Base-by-base conservation (phyloP, 2,888 invertebrate genomes). In the Rhamphomyia laevipes region DNA sequence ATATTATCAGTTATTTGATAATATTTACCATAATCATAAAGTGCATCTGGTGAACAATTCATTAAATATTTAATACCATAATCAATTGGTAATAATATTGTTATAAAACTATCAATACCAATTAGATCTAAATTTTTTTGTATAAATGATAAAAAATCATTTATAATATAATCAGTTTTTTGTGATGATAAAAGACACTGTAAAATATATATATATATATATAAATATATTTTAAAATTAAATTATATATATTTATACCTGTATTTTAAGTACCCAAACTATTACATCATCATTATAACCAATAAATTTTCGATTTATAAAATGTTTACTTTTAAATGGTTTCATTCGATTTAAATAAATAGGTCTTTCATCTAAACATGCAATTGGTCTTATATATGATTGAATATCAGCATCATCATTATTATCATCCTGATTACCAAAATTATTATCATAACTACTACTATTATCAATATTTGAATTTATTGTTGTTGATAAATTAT, bases 131-230 rank as follows among this genome's bases (percentile, higher is more conserved):
- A 67, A 57, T 77, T 73, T 45, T 77, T 67, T 37, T 77, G 72
- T 43, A 81, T 68, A 60, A 81, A 82, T 42, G 77, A 74, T 52
- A 77, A 72, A 13, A 82, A 76, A 61, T 82, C 82, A 1, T 74
- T 71, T 35, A 78, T 64, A 4, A 67, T 62, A 30, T 62, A 61
- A 51, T 63, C 63, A n/a, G 65, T 61, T 51, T 65, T 78, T 42
- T 81, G 63, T 12, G 82, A 63, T 2, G 81, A 78, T 61, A 82
- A 73, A 17, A 80, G 58, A 50, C 58, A 61, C 55, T 61, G 17
- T 2, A 56, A 54, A 33, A n/a, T 17, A 21, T n/a, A 27, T 15
- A 31, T 18, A 31, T 44, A 35, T 31, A 9, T 35, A 33, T 9
- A 23, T 40, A 6, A 35, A 35, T n/a, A 5, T n/a, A 13, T 13